Evolutionary conservation across 2,797 vertebrate species (phyloP), one percentile per base, ranked within the genome.

Genomic region (Rhinophrynus dorsalis): DNA sequence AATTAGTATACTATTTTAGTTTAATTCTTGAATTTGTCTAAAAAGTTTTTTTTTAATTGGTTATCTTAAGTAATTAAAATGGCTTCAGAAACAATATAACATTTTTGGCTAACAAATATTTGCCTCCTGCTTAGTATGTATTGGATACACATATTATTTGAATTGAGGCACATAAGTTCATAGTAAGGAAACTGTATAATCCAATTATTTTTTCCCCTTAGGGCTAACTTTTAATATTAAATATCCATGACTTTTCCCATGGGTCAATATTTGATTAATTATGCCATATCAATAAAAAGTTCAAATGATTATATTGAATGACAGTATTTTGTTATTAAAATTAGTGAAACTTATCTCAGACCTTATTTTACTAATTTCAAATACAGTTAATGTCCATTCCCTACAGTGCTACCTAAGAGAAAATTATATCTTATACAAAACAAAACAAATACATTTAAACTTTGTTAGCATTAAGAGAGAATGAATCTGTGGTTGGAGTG

Each of bases 251-350:
- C 21, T 60, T 68, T 32, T 23, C 56, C 56, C 67, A 21, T 52
- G 56, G 47, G 67, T 60, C 26, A 60, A 60, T 60, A 68, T 68
- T 68, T 44, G 38, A 35, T 68, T 68, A 68, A 68, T 68, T 68
- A 68, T 40, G 51, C 32, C 13, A 60, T 20, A 52, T 68, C 35
- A 42, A 68, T 51, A 68, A 59, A 68, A 30, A 32, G 18, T 38
- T 60, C 5, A 51, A 51, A 51, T 29, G 21, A n/a, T n/a, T n/a
- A n/a, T n/a, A 11, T 35, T 35, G 33, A 51, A 23, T 51, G 23
- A 15, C 47, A 51, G 24, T 51, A 3, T 42, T 42, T 1, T 51
- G 13, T 26, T 51, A 5, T 51, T 13, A 51, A 27, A 12, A 5
- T 27, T 26, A 51, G 13, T 29, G 13, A 24, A 44, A 10, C 15